Evolutionary conservation across 2,797 vertebrate genomes (phyloP), one percentile per base, ranked within the genome.

Genomic region (Macroramphosus scolopax): DNA sequence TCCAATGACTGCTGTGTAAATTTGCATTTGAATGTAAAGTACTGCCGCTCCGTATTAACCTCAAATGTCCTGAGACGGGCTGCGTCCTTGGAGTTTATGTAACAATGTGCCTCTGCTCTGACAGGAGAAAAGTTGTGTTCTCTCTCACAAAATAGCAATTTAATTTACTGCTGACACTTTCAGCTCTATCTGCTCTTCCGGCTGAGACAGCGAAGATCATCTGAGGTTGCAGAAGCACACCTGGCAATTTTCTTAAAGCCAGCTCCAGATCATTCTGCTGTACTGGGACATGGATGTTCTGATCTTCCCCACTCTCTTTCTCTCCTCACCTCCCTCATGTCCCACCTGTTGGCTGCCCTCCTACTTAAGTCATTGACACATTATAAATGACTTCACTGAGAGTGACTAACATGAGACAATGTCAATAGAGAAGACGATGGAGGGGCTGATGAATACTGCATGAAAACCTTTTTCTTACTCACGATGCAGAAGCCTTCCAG

Each of bases 141-240:
- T 40, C 35, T 26, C 40, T 53, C 47, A 37, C n/a, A n/a, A n/a
- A 26, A 49, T 52, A 64, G 51, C 36, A 53, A 55, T 67, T 62
- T 25, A 56, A n/a, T n/a, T n/a, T n/a, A n/a, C n/a, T n/a, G n/a
- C n/a, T n/a, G n/a, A n/a, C n/a, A n/a, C n/a, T n/a, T n/a, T 16
- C 51, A 41, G 26, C 34, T 29, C 31, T 26, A 30, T 43, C 15
- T 39, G 38, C 51, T 43, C 40, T 12, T 25, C 26, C 5, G 3
- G 54, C 20, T 34, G 20, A 16, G 43, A 40, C 35, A 17, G 8
- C 32, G 14, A 30, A 13, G 36, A 69, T 39, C 29, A 13, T 42
- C 53, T 58, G 7, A 51, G 59, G 10, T 37, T 18, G 16, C 30
- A 40, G 16, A 53, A 33, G n/a, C n/a, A 34, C 44, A 37, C 30